These are phyloP conservation scores for Dallia pectoralis DNA, from an alignment of 2,797 vertebrate species.

Conservation along the genomic window DNA sequence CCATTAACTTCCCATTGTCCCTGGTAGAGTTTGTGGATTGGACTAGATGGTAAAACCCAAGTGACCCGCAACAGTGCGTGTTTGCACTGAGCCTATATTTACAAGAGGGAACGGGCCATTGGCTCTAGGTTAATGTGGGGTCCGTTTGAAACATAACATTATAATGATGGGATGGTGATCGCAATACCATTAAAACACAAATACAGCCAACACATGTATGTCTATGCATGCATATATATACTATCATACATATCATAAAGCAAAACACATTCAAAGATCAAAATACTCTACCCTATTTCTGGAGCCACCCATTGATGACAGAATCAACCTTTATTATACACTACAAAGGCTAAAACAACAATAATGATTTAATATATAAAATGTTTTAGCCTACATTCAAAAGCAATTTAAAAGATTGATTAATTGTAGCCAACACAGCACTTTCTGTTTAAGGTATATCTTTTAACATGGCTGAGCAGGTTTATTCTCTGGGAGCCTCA, in stretches of 20 bases:
- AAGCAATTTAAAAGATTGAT: not conserved
- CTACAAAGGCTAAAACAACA: no score
- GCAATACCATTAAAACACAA: no score
- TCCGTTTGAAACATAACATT: not conserved
- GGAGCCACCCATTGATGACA: not conserved
- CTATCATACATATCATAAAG: not conserved
- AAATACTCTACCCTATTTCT: not conserved
- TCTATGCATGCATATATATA: not conserved
- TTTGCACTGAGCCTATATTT: slow-evolving; percentile 8
- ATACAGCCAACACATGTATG: no score
- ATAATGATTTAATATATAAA: no score
- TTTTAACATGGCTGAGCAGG: not conserved
- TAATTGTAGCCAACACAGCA: not conserved
- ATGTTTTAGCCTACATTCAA: not conserved
- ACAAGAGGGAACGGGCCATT: slow-evolving; percentile 15
- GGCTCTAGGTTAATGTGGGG: not conserved
- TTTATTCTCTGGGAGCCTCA: not conserved
- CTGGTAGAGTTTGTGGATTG: slow-evolving; percentile 9
- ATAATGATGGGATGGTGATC: no score
- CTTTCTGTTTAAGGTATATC: not conserved
- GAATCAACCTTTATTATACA: not conserved
- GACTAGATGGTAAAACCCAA: not conserved
- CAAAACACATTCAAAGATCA: not conserved
- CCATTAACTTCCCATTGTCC: slow-evolving; percentile 9
- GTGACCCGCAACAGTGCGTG: not conserved